Evolutionary conservation across 2,113 vertebrate species (phyloP), one percentile per base, ranked within the genome.

Genomic region (Lates calcarifer): DNA sequence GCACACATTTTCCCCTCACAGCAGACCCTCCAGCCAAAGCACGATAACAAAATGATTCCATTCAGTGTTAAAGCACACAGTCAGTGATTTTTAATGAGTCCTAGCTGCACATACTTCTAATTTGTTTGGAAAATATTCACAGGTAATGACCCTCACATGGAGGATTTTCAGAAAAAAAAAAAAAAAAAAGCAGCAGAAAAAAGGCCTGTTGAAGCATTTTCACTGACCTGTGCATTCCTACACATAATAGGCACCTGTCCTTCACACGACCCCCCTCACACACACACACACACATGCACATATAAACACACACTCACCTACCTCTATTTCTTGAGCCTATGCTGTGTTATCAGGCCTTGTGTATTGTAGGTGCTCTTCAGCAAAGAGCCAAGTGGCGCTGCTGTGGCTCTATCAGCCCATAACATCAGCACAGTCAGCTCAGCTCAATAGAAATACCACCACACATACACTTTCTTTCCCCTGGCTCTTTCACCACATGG

Each of bases 351-450:
- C 88, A 49, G 69, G 47, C 65, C 64, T 17, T 35, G 66, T 82
- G 87, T 84, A 73, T 90, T 86, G 87, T 87, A 20, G 81, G 51
- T 60, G 68, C 63, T 85, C 83, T 75, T 78, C 86, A 87, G 87
- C 81, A 75, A 64, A 70, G 83, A 86, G 49, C 73, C 78, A 80
- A 83, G 82, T 87, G 83, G 87, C 12, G 65, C 81, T 79, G 81
- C 81, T 68, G 77, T 58, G 53, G 17, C 87, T 72, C 85, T 90
- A 92, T 93, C 92, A 73, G 81, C 70, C 70, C 63, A 1, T 55
- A 75, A 81, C 87, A 93, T 93, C 92, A 86, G 90, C 90, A 70
- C 13, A 81, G 92, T 93, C 89, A 92, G 88, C 89, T 82, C 58
- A 4, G 53, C 70, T 80, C 74, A 70, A 83, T 77, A 64, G 70